Base-by-base conservation (phyloP, 35 echinoderm and acorn worm species). In the Heliocidaris tuberculata region DNA sequence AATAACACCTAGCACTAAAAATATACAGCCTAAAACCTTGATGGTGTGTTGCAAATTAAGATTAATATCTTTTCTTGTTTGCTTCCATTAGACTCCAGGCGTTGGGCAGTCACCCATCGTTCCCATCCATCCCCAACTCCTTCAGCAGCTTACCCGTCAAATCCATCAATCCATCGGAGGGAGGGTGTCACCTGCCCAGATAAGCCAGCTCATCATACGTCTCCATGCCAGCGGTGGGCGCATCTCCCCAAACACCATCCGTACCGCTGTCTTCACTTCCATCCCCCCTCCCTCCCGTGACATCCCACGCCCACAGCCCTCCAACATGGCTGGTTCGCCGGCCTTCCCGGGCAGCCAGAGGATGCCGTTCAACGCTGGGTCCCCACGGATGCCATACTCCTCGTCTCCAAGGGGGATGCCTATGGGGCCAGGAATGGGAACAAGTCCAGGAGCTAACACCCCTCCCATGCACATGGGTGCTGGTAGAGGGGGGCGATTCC, bases 61-160 rank as follows among this genome's bases (percentile, higher is more conserved):
- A 42, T 42, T 42, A 3, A 42, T 42, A 42, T 42, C 35, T 42
- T 42, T 42, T 42, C 27, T 78, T 78, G 21, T 78, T 78, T 78
- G 15, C 6, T 70, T 70, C 60, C 17, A 27, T 21, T 24, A 78
- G 65, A 78, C 65, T 78, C 65, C 65, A 7, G 65, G 4, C 27
- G 21, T 89, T 5, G 31, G 47, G 87, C 87, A 89, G 87, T 89
- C 87, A 17, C 87, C 87, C 19, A 4, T 59, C 11, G 91, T 93
- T 93, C 91, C 91, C 9, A 49, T 93, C 50, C 91, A 93, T 29
- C 91, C 91, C 4, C 91, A 93, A 59, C 91, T 48, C 24, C 91
- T 99, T 2, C 96, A 96, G 24, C 95, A 99, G 65, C 93, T 97
- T 31, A 96, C 95, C 8, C 98, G 97, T 29, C 95, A 99, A 85